phyloP scores from a whole-genome alignment of 2,113 vertebrate genomes.

The Noctilio leporinus region DNA sequence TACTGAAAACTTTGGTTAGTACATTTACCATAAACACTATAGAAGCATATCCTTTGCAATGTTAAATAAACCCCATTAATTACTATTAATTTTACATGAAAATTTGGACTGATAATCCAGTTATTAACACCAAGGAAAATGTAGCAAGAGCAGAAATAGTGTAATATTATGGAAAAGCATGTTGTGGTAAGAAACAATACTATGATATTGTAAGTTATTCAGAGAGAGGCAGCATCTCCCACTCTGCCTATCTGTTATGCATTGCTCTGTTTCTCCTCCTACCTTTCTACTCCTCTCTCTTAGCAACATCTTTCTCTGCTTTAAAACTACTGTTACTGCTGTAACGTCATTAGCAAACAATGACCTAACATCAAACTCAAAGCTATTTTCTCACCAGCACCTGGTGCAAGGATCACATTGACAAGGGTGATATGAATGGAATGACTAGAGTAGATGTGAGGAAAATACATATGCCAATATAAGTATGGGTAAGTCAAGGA shows the following conservation, averaged over 20 bases:
- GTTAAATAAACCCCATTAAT: neutral
- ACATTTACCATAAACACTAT: neutral
- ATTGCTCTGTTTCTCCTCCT: neutral
- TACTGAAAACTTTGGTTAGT: neutral
- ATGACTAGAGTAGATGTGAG: neutral
- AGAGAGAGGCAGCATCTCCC: accelerated
- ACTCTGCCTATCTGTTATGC: accelerated
- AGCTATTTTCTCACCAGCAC: neutral
- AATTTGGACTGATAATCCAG: neutral
- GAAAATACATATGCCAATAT: neutral
- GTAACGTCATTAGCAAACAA: neutral
- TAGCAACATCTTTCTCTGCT: neutral
- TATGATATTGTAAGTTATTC: accelerated
- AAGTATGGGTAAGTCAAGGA: neutral
- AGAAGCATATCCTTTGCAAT: neutral
- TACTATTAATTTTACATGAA: neutral
- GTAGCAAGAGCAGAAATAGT: neutral
- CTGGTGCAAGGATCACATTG: neutral
- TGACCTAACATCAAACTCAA: neutral
- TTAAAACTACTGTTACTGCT: neutral
- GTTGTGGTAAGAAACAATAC: neutral
- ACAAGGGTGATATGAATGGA: neutral
- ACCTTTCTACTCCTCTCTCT: neutral
- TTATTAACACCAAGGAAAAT: neutral
- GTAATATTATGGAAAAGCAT: neutral